Conservation (phyloP, 1,140 invertebrate genomes). For the Lordiphosa collinella region DNA sequence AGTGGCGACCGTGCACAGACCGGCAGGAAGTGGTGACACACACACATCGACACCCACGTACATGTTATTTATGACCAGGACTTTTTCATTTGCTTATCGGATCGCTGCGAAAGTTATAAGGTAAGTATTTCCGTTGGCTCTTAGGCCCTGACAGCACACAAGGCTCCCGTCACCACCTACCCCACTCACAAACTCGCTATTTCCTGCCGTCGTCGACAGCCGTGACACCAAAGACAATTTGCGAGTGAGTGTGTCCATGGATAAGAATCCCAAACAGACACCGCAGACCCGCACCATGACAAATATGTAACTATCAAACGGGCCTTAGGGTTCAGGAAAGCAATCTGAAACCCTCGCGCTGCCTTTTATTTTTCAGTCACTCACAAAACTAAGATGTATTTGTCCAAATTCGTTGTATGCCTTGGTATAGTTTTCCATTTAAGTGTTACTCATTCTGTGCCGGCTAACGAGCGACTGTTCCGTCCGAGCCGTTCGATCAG, state of each 20-base stretch:
- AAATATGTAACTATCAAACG: conserved; percentile 6
- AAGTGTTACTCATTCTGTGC: no score
- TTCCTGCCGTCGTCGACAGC: conserved; percentile 7
- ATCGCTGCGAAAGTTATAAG: conserved; percentile 30
- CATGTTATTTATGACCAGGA: conserved; percentile 49
- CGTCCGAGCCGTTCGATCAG: background rate
- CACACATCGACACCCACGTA: conserved; percentile 12
- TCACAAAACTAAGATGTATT: conserved; percentile 19
- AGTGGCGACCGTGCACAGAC: conserved; percentile 2
- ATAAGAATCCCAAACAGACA: conserved; percentile 2
- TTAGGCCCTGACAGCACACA: conserved; percentile 11
- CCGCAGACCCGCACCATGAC: background rate
- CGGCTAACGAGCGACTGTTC: no score
- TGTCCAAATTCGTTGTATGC: conserved; percentile 44
- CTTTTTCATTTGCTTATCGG: conserved; percentile 58
- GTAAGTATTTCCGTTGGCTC: conserved; percentile 23
- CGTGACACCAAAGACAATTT: conserved; percentile 10
- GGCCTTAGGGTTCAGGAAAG: background rate
- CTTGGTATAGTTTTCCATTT: conserved; percentile 1
- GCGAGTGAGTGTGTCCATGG: background rate
- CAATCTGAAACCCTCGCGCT: background rate
- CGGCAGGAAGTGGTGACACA: conserved; percentile 1
- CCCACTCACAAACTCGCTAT: background rate
- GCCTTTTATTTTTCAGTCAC: background rate
- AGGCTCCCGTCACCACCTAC: background rate